Evolutionary conservation across 2,113 vertebrate species (phyloP).

Genomic region (Hippocampus abdominalis): DNA sequence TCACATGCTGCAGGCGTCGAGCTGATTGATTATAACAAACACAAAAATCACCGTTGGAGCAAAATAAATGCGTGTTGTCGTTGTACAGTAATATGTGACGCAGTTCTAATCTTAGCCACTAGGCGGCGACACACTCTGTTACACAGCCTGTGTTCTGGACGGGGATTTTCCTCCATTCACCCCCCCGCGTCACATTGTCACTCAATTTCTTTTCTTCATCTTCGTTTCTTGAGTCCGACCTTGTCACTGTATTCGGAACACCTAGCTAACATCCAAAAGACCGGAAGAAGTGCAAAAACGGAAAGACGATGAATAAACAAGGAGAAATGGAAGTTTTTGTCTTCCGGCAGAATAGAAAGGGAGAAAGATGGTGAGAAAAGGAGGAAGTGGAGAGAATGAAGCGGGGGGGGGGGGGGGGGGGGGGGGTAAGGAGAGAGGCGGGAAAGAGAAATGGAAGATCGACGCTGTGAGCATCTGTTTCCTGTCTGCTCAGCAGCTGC

Average conservation of each 20-base stretch:
- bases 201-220: no score
- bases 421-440: constrained; percentile 24
- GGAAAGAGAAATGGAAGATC: constrained; percentile 41
- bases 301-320: not conserved
- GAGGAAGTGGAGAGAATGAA: constrained; percentile 11
- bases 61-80: no score
- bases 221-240: no score
- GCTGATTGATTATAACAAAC: no score
- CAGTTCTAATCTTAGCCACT: constrained; percentile 21
- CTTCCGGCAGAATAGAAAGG: not conserved
- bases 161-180: not conserved
- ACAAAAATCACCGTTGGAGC: no score
- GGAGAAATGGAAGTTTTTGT: constrained; percentile 11
- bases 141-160: no score
- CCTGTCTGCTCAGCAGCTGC: constrained; percentile 66
- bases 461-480: constrained; percentile 64
- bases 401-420: constrained; percentile 30
- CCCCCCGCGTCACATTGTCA: not conserved
- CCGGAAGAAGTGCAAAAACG: not conserved
- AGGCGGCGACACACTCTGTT: constrained; percentile 48
- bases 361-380: constrained; percentile 20
- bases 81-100: not conserved
- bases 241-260: not conserved
- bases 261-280: not conserved
- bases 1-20: no score